phyloP scores from a whole-genome alignment of 2,888 invertebrate genomes.

The Drosophila setosimentum region DNA sequence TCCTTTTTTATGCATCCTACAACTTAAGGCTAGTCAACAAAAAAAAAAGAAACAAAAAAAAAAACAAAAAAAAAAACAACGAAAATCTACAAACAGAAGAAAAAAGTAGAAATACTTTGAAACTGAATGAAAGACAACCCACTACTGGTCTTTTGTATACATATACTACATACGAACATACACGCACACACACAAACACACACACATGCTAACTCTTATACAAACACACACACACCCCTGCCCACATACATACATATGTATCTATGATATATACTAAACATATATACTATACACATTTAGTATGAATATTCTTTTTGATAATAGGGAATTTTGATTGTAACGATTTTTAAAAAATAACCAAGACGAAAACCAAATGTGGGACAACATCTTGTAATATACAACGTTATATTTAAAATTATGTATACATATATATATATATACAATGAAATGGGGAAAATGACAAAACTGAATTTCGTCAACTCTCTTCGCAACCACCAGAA shows the following conservation, averaged over 20 bases:
- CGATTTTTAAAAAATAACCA: constrained; percentile 49
- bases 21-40: constrained; percentile 42
- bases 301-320: constrained; percentile 70
- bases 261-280: constrained; percentile 19
- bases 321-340: constrained; percentile 53
- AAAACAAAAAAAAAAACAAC: constrained; percentile 16
- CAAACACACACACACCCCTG: constrained; percentile 1
- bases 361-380: constrained; percentile 36
- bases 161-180: constrained; percentile 26
- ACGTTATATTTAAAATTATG: constrained; percentile 34
- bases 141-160: constrained; percentile 63
- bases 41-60: not conserved
- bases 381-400: constrained; percentile 60
- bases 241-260: constrained; percentile 21
- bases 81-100: constrained; percentile 11
- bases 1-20: constrained; percentile 31
- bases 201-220: constrained; percentile 6
- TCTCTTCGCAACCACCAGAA: constrained; percentile 2
- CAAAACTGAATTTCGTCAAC: not conserved
- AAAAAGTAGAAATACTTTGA: constrained; percentile 20
- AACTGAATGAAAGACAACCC: constrained; percentile 28
- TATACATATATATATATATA: constrained; percentile 4
- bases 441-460: not conserved
- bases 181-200: constrained; percentile 12
- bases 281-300: constrained; percentile 41